Percentiles rank a stretch among this genome's conserved stretches.
Conservation (phyloP, 2,113 vertebrate genomes). For the Rhea pennata region DNA sequence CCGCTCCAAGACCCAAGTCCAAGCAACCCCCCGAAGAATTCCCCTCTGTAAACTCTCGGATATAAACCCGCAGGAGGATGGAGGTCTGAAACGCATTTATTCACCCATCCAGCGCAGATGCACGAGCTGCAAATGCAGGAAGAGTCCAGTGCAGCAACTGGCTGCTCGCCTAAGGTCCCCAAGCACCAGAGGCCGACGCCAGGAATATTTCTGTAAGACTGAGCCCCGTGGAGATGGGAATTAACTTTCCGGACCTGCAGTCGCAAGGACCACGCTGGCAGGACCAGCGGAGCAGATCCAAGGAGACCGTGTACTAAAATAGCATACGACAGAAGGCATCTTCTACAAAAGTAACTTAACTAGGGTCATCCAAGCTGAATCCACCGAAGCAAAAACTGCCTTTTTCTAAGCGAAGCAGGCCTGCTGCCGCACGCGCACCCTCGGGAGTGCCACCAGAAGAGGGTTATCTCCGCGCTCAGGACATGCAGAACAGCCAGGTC, state of each 20-base stretch:
- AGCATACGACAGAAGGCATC: not conserved
- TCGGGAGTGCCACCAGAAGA: too few relatives aligned
- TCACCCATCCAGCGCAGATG: not conserved
- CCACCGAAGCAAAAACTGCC: rapidly evolving
- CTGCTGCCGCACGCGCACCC: rapidly evolving
- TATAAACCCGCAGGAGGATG: not conserved
- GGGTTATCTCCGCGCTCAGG: not conserved
- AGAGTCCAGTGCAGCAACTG: not conserved
- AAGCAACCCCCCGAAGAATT: not conserved
- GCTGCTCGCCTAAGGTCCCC: not conserved
- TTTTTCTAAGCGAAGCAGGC: rapidly evolving
- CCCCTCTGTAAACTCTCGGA: not conserved
- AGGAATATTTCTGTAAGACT: not conserved
- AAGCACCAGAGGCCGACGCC: rapidly evolving
- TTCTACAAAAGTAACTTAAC: rapidly evolving
- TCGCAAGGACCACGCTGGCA: not conserved
- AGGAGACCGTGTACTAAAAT: not conserved
- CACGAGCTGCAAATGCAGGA: not conserved
- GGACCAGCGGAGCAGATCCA: not conserved
- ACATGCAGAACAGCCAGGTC: too few relatives aligned
- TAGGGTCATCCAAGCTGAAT: rapidly evolving
- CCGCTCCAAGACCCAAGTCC: not conserved
- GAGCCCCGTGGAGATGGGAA: not conserved
- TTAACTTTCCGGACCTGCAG: not conserved
- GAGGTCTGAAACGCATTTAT: not conserved